Percentiles rank a stretch among this genome's conserved stretches.
phyloP scores from a whole-genome alignment of 2,113 vertebrate genomes.

The Aldabrachelys gigantea region DNA sequence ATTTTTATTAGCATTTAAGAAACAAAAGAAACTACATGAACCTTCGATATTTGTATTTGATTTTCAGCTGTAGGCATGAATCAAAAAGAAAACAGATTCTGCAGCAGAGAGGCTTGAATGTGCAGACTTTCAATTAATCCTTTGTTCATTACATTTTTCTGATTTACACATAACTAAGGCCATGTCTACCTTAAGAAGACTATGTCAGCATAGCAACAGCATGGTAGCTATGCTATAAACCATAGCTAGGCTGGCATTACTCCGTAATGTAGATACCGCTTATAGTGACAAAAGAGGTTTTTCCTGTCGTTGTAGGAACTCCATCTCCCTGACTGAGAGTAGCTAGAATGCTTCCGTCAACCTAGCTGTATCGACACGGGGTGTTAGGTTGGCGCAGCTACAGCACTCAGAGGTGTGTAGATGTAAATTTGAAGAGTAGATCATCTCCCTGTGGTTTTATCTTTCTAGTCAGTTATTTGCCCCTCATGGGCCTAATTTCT shows the following conservation, averaged over 20 bases:
- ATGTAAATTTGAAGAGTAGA: not conserved
- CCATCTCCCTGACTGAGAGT: not conserved
- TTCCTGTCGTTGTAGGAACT: not conserved
- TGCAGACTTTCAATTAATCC: constrained; percentile 13
- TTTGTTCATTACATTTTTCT: constrained; percentile 25
- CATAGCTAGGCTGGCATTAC: not conserved
- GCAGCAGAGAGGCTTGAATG: constrained; percentile 18
- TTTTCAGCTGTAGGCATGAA: constrained; percentile 24
- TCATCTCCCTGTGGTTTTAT: not conserved
- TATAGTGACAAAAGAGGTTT: not conserved
- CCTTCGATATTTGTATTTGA: constrained; percentile 49
- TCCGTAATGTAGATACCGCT: not conserved
- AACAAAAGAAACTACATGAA: not conserved
- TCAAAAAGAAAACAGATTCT: constrained; percentile 56
- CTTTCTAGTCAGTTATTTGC: not conserved
- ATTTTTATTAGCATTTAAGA: not conserved
- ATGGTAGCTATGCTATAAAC: too few relatives aligned
- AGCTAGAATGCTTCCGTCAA: not conserved
- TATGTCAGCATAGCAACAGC: not conserved
- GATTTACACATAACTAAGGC: not conserved
- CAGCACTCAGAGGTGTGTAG: not conserved
- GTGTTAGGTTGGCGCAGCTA: not conserved
- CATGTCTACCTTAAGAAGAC: not conserved
- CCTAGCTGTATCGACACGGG: not conserved
- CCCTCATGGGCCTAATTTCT: not conserved